phyloP scores from a whole-genome alignment of 2,113 vertebrate species.

The Circaetus cinerascens region DNA sequence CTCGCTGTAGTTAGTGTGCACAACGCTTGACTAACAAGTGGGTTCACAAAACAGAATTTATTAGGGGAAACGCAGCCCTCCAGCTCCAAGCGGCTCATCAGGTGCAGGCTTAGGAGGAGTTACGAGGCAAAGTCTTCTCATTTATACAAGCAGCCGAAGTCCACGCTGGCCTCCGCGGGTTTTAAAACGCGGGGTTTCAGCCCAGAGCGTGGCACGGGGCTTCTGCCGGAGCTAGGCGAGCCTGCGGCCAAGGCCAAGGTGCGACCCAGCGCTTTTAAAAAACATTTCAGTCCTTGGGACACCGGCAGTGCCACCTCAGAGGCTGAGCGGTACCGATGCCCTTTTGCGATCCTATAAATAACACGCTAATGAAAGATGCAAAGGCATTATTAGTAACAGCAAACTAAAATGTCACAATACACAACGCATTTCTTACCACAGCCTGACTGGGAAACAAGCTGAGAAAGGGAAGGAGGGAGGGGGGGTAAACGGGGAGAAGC shows the following conservation, averaged over 20 bases:
- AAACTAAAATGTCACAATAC: slow-evolving; percentile 40
- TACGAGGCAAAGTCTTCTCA: background rate
- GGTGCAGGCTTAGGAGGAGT: slow-evolving; percentile 36
- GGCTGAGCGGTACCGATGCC: background rate
- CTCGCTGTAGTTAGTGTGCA: slow-evolving; percentile 77
- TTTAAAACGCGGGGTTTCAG: background rate
- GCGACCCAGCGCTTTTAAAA: background rate
- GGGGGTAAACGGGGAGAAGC: background rate
- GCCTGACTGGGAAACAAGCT: background rate
- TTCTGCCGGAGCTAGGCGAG: background rate
- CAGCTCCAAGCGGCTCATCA: slow-evolving; percentile 1
- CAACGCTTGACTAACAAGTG: slow-evolving; percentile 83
- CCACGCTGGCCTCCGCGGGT: background rate
- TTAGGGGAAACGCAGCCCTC: slow-evolving; percentile 60
- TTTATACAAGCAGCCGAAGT: background rate
- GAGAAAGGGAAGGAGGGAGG: background rate
- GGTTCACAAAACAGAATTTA: slow-evolving; percentile 72
- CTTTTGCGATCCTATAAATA: slow-evolving; percentile 65
- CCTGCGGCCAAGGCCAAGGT: background rate
- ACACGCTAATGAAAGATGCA: slow-evolving; percentile 49
- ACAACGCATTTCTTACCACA: background rate
- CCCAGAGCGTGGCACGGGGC: background rate
- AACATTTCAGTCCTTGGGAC: background rate
- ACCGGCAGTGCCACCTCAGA: background rate
- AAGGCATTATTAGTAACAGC: slow-evolving; percentile 36